Percentiles rank a stretch among this genome's conserved stretches.
Conservation (phyloP, 1,140 invertebrate species). For the Euura lappo region DNA sequence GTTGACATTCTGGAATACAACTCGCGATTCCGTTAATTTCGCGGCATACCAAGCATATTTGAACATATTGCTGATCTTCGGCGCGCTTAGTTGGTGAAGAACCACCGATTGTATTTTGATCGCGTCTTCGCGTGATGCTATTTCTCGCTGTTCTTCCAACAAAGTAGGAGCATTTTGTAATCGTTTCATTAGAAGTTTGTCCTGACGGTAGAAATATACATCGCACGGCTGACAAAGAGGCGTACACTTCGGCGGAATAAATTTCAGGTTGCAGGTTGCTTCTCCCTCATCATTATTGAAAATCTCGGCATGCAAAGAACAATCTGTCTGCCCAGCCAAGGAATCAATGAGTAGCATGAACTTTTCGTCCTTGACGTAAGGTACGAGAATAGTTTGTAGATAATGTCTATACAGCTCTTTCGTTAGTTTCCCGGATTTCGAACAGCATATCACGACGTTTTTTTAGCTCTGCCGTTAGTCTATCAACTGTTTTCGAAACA, state of each 20-base stretch:
- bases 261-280: neutral
- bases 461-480: neutral
- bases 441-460: neutral
- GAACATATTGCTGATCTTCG: slow-evolving; percentile 26
- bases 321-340: neutral
- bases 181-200: slow-evolving; percentile 17
- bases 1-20: slow-evolving; percentile 19
- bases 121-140: slow-evolving; percentile 15
- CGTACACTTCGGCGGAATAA: neutral
- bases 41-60: slow-evolving; percentile 27
- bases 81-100: slow-evolving; percentile 24
- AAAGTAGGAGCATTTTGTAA: slow-evolving; percentile 13
- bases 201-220: slow-evolving; percentile 19
- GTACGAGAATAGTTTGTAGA: neutral
- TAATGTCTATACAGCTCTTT: neutral
- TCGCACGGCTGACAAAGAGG: too few species aligned
- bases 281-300: neutral
- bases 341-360: neutral
- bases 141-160: slow-evolving; percentile 2
- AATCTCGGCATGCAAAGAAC: neutral
- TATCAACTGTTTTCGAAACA: neutral
- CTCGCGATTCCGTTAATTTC: slow-evolving; percentile 8
- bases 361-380: neutral
- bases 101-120: slow-evolving; percentile 29
- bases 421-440: neutral